Evolutionary conservation across 2,113 vertebrate species (phyloP).

Genomic region (Riparia riparia): DNA sequence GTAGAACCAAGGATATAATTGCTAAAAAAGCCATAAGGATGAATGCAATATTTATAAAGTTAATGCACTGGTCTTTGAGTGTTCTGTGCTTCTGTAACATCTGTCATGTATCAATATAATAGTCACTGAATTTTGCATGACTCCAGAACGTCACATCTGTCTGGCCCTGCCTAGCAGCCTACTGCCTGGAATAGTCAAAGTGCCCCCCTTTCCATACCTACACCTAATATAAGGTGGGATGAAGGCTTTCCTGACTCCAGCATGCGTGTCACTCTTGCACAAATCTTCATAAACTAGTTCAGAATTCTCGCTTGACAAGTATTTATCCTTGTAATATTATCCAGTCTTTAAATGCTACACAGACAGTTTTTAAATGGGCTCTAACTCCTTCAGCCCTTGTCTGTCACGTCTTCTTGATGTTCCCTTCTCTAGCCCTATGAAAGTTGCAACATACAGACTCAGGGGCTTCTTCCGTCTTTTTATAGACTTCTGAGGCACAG

Average conservation of each 20-base stretch:
- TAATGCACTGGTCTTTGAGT: conserved; percentile 32
- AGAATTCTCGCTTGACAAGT: background rate
- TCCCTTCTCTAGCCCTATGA: background rate
- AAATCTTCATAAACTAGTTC: background rate
- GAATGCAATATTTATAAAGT: conserved; percentile 45
- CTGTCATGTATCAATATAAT: conserved; percentile 30
- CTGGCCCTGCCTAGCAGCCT: background rate
- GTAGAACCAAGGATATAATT: background rate
- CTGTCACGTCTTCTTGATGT: background rate
- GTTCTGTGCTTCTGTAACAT: background rate
- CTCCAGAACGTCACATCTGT: background rate
- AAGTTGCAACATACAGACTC: background rate
- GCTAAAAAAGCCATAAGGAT: conserved; percentile 11
- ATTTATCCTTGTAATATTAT: background rate
- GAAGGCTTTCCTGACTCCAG: background rate
- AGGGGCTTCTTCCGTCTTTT: background rate
- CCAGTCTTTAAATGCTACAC: background rate
- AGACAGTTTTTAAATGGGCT: background rate
- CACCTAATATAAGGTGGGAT: background rate
- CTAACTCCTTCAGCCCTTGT: background rate
- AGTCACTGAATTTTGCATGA: conserved; percentile 45
- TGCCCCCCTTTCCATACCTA: background rate
- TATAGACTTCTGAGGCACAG: background rate
- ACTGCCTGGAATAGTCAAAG: background rate
- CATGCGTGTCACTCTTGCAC: background rate